Percentiles rank a stretch among this genome's conserved stretches.
Evolutionary conservation across 2,113 vertebrate genomes (phyloP).

Genomic region (Rattus rattus): DNA sequence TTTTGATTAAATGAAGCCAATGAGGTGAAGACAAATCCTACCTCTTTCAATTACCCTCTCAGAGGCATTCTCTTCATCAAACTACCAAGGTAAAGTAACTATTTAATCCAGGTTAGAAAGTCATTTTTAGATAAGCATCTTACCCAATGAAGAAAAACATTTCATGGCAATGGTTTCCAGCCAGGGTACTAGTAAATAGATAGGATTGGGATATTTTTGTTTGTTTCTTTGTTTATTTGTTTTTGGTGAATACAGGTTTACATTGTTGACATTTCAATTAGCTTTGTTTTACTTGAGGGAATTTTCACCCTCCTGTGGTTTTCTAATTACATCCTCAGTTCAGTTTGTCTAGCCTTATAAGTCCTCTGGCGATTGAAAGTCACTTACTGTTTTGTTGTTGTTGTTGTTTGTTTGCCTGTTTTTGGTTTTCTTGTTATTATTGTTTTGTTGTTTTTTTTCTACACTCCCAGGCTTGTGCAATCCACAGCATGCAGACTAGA

Average conservation of each 20-base stretch:
- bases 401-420: no score
- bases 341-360: not conserved
- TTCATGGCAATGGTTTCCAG: not conserved
- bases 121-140: slow-evolving; percentile 42
- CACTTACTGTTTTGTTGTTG: not conserved
- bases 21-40: slow-evolving; percentile 39
- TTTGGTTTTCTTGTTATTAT: no score
- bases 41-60: not conserved
- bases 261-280: slow-evolving; percentile 59
- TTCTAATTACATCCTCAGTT: not conserved
- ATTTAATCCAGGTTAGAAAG: not conserved
- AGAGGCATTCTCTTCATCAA: slow-evolving; percentile 4
- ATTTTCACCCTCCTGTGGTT: slow-evolving; percentile 5
- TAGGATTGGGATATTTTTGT: not conserved
- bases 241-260: slow-evolving; percentile 11
- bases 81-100: slow-evolving; percentile 39
- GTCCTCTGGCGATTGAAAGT: not conserved
- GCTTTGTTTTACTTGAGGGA: not conserved
- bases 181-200: not conserved
- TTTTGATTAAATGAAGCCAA: slow-evolving; percentile 42
- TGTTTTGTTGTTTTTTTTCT: not conserved
- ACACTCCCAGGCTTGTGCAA: not conserved
- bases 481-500: not conserved
- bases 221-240: not conserved
- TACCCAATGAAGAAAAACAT: slow-evolving; percentile 53